phyloP scores from a whole-genome alignment of 2,797 vertebrate species.

The Labeo calbasu region DNA sequence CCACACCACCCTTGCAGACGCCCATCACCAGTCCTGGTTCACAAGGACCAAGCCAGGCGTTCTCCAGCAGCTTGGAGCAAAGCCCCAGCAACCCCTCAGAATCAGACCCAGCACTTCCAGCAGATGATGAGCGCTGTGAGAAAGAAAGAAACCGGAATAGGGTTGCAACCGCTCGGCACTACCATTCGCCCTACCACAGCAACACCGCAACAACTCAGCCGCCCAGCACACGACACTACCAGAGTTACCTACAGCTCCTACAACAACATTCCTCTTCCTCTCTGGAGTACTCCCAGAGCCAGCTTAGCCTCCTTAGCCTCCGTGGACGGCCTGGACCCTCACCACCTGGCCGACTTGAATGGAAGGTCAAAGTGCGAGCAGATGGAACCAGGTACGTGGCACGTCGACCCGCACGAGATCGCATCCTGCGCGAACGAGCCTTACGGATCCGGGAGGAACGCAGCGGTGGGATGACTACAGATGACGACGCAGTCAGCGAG shows the following conservation, averaged over 20 bases:
- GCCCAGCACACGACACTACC: slow-evolving; percentile 84
- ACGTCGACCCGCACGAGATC: slow-evolving; percentile 90
- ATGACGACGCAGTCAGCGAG: slow-evolving; percentile 93
- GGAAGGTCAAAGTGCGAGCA: slow-evolving; percentile 94
- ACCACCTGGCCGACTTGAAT: slow-evolving; percentile 87
- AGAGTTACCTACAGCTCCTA: slow-evolving; percentile 96
- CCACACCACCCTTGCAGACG: slow-evolving; percentile 62
- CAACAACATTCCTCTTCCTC: slow-evolving; percentile 94
- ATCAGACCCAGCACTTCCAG: slow-evolving; percentile 78
- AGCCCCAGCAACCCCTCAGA: slow-evolving; percentile 78
- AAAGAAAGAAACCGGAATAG: slow-evolving; percentile 71
- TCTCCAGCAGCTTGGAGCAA: slow-evolving; percentile 78
- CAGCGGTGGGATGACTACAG: slow-evolving; percentile 92
- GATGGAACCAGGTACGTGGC: slow-evolving; percentile 93
- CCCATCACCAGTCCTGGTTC: slow-evolving; percentile 70
- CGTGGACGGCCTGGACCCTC: slow-evolving; percentile 75
- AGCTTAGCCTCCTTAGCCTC: slow-evolving; percentile 90
- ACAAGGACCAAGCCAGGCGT: slow-evolving; percentile 51
- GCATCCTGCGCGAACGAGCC: slow-evolving; percentile 91
- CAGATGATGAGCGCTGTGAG: slow-evolving; percentile 80
- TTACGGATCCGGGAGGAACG: slow-evolving; percentile 94
- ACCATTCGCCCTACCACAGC: slow-evolving; percentile 85
- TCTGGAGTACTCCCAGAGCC: slow-evolving; percentile 93
- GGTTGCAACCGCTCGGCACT: slow-evolving; percentile 46
- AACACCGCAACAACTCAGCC: slow-evolving; percentile 83